Evolutionary conservation across 2,888 invertebrate genomes (phyloP), one percentile per base, ranked within the genome.

Genomic region (Chrysopilus asiliformis): DNA sequence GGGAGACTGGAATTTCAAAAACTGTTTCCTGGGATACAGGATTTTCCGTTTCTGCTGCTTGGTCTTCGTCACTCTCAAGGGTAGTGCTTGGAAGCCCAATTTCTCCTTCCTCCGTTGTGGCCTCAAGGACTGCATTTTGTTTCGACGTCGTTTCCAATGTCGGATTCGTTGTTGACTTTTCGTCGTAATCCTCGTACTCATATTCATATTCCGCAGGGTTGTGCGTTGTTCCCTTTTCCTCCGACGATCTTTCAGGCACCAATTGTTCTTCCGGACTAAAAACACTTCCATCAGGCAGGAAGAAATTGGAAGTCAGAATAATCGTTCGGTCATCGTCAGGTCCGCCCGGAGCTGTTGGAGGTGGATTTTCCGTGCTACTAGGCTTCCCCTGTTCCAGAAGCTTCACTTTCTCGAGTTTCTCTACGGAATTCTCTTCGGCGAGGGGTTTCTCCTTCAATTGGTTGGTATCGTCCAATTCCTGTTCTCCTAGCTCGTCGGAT

Each of bases 241-340:
- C 51, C 29, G 36, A 34, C 17, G 12, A 10, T n/a, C 13, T 10
- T 10, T 26, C 26, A 5, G 22, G 39, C n/a, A n/a, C n/a, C n/a
- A n/a, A n/a, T 5, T 24, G 40, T 1, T 43, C 42, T n/a, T 47
- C 43, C 31, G 49, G 46, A 26, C 10, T 26, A 25, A 16, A 14
- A 3, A 25, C 12, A 6, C 47, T 50, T 15, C 56, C 55, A 28
- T 51, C 56, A 8, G 52, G 50, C 4, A 53, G 43, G 38, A 47
- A 51, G 34, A 53, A 53, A 34, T 53, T 52, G 2, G 51, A 50
- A 7, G 51, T 51, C n/a, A 53, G 38, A 32, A 53, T 60, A 28
- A 40, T 55, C 32, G 48, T 51, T 39, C 52, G 27, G 5, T 32
- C 37, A 15, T 4, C 14, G 4, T n/a, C 44, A 13, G 43, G 39